Evolutionary conservation across 2,113 vertebrate species (phyloP).

Genomic region (Callipepla squamata): DNA sequence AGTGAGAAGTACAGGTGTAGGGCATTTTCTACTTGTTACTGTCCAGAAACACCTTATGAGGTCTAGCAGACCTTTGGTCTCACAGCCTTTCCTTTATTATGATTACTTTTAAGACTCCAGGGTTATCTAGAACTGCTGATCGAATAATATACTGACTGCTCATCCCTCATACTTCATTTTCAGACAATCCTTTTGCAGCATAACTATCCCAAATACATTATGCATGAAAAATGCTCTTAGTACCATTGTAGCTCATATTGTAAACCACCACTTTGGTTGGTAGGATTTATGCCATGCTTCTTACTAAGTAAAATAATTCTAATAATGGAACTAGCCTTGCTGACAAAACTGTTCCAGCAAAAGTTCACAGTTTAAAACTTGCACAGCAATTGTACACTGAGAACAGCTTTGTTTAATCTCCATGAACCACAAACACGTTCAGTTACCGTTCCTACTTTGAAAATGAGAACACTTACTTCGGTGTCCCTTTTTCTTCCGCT

Average conservation of each 20-base stretch:
- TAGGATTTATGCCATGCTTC: neutral
- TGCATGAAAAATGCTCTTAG: neutral
- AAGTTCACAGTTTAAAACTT: neutral
- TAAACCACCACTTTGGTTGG: neutral
- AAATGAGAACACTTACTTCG: neutral
- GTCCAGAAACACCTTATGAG: neutral
- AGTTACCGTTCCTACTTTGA: neutral
- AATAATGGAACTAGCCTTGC: neutral
- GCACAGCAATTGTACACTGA: neutral
- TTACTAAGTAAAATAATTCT: neutral
- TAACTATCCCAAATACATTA: neutral
- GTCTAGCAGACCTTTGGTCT: neutral
- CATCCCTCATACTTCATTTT: neutral
- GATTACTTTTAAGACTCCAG: neutral
- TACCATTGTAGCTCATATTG: neutral
- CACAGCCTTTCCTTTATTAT: neutral
- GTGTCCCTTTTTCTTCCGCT: neutral
- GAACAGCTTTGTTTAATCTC: neutral
- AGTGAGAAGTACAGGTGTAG: no score
- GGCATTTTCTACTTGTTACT: neutral
- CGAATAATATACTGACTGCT: neutral
- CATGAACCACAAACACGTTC: neutral
- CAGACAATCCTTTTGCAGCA: neutral
- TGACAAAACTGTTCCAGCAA: neutral
- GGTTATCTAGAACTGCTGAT: neutral